phyloP scores from a whole-genome alignment of 30 jellyfish, hydroid and myxozoan genomes.

The Aurelia sp. region DNA sequence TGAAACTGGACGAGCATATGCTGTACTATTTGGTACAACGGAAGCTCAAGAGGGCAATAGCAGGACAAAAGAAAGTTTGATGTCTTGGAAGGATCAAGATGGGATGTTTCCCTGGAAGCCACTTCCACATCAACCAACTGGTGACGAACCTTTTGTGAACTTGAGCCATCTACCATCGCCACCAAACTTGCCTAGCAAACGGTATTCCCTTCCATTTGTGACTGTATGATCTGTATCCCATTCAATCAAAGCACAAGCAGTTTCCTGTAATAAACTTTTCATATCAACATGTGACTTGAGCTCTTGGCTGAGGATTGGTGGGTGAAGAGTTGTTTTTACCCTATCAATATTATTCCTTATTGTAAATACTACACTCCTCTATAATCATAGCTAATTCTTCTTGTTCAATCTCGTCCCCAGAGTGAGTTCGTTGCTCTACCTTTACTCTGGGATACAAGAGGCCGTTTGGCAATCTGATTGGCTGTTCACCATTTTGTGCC shows the following conservation, averaged over 20 bases:
- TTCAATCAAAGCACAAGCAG: neutral
- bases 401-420: too few species aligned
- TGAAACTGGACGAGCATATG: conserved; percentile 23
- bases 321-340: conserved; percentile 2
- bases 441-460: too few species aligned
- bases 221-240: neutral
- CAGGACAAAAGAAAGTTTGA: conserved; percentile 2
- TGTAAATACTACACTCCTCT: neutral
- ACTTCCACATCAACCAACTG: neutral
- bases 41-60: conserved; percentile 21
- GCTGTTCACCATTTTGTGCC: too few species aligned
- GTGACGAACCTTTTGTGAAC: conserved; percentile 13
- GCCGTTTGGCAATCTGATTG: too few species aligned
- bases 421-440: too few species aligned
- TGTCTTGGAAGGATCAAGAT: conserved; percentile 3
- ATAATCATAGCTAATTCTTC: neutral
- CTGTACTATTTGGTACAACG: conserved; percentile 18
- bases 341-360: neutral
- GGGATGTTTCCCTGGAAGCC: conserved; percentile 7
- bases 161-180: conserved; percentile 22
- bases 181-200: conserved; percentile 4
- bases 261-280: neutral
- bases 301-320: conserved; percentile 3
- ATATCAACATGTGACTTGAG: neutral
- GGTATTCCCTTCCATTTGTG: neutral